Percentiles rank a stretch among this genome's conserved stretches.
phyloP scores from a whole-genome alignment of 2,888 invertebrate species.

The Bruchidius siliquastri region DNA sequence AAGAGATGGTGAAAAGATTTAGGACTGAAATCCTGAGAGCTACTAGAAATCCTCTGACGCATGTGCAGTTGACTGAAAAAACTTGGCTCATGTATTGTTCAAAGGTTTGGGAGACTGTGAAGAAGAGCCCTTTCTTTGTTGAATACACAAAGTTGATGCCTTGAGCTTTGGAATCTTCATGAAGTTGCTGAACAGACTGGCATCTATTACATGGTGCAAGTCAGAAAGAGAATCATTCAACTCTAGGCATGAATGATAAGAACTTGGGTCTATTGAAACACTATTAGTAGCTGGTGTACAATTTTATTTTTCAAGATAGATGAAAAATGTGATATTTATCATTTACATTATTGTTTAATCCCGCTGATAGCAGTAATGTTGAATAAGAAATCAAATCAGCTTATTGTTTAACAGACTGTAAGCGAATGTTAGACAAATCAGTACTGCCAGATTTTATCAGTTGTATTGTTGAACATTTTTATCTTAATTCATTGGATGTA shows the following conservation, averaged over 20 bases:
- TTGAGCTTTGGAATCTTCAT: slow-evolving; percentile 30
- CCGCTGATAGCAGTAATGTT: too few species aligned
- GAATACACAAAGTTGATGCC: slow-evolving; percentile 80
- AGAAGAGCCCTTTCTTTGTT: slow-evolving; percentile 76
- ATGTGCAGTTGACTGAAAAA: slow-evolving; percentile 70
- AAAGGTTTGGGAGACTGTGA: slow-evolving; percentile 80
- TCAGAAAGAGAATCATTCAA: not conserved
- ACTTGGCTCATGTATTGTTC: slow-evolving; percentile 80
- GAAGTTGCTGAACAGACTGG: not conserved
- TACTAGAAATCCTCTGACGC: slow-evolving; percentile 65
- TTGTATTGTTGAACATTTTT: too few species aligned
- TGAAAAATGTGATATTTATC: not conserved
- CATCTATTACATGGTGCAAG: too few species aligned
- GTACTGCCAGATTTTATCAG: not conserved
- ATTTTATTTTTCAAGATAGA: not conserved
- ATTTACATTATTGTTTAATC: too few species aligned
- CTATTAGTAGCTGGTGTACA: not conserved
- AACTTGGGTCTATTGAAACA: not conserved
- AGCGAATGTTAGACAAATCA: not conserved
- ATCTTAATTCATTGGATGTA: not conserved
- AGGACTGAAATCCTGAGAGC: slow-evolving; percentile 67
- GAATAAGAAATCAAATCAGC: too few species aligned
- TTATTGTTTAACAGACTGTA: not conserved
- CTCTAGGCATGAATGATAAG: too few species aligned
- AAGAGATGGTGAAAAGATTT: slow-evolving; percentile 61